Base-by-base conservation (phyloP, 1,140 invertebrate genomes). In the Hycleus cichorii region DNA sequence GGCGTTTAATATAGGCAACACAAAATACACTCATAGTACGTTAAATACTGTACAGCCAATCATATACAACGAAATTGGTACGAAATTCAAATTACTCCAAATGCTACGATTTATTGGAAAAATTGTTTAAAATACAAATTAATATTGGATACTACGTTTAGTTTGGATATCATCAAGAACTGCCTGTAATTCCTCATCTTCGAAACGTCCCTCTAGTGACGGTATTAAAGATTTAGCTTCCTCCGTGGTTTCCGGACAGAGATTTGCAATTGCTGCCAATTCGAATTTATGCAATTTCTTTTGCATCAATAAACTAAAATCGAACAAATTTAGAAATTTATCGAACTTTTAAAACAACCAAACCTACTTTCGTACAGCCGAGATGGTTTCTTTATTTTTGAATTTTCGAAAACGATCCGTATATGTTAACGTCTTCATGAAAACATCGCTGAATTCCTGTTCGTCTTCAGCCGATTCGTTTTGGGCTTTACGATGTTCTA, bases 261-360 rank as follows among this genome's bases (percentile, higher is more conserved):
- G 76, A 78, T 99, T 99, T 2, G 95, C 95, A 52, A 99, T 78
- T 24, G 95, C 92, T 2, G 97, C 96, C 18, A 99, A 78, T 75
- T 99, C 97, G 79, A 98, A 99, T 78, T 99, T 98, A 75, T 99
- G 97, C 7, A 99, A 76, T 71, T 97, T 95, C 70, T 97, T 98
- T 71, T 91, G 89, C 76, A 89, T 89, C n/a, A 97, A 75, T 54
- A 96, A 81, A 76, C 93, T 96, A 71, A 83, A 83, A 63, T 57
- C 66, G 67, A 66, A 46, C 38, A 46, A 44, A 25, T 48, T 47
- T 58, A 58, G 52, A 39, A 40, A 46, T 12, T 32, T 24, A 3
- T 10, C 18, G 25, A 38, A 18, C 18, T 18, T 18, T 18, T 26
- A 24, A 1, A 3, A 38, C 3, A 38, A 24, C 4, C 4, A 24